Conservation (phyloP, 2,888 invertebrate species). For the Amitus sp. region DNA sequence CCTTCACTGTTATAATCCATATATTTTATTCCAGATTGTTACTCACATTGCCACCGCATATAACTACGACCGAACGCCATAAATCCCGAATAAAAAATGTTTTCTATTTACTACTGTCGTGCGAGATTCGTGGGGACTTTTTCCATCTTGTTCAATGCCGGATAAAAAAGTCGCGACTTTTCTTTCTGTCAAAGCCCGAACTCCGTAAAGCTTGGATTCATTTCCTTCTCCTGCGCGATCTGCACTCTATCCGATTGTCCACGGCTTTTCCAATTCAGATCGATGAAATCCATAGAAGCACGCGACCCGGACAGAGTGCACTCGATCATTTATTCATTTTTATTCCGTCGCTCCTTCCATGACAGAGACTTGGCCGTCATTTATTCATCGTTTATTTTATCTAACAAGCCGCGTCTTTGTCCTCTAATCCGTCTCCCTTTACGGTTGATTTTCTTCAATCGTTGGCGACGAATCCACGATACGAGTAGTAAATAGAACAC, state of each 20-base stretch:
- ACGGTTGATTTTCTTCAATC: conserved; percentile 7
- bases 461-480: conserved; percentile 1
- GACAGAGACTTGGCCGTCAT: conserved; percentile 39
- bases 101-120: conserved; percentile 48
- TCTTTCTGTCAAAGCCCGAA: conserved; percentile 15
- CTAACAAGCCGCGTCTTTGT: conserved; percentile 14
- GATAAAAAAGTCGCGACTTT: not conserved
- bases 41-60: conserved; percentile 56
- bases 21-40: conserved; percentile 64
- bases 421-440: not conserved
- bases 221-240: conserved; percentile 48
- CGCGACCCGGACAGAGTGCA: conserved; percentile 49
- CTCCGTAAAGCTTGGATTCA: conserved; percentile 31
- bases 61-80: conserved; percentile 50
- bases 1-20: conserved; percentile 56
- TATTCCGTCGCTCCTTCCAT: conserved; percentile 46
- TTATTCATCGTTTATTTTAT: conserved; percentile 14
- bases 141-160: not conserved
- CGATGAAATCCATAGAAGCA: conserved; percentile 2
- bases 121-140: not conserved
- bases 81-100: conserved; percentile 42
- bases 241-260: conserved; percentile 49
- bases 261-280: conserved; percentile 18
- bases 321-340: conserved; percentile 51
- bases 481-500: conserved; percentile 2